phyloP scores from a whole-genome alignment of 1,140 invertebrate genomes.

The Ylistrum balloti region DNA sequence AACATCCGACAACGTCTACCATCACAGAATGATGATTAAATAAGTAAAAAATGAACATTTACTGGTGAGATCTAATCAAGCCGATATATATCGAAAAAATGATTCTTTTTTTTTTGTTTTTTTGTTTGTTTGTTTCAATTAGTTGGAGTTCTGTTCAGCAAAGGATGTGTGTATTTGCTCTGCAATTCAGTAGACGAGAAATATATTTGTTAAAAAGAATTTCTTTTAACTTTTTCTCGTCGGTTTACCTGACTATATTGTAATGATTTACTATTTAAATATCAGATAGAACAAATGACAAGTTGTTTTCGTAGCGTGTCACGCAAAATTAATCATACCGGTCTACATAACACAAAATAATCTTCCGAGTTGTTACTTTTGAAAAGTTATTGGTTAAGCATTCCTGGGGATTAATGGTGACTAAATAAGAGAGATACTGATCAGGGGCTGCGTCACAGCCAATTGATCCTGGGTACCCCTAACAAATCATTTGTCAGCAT shows the following conservation, averaged over 20 bases:
- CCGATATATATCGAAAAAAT: too few relatives aligned
- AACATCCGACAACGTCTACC: too few relatives aligned
- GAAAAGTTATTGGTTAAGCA: background rate
- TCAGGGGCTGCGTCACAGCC: background rate
- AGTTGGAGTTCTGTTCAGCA: too few relatives aligned
- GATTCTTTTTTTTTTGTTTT: too few relatives aligned
- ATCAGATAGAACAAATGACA: background rate
- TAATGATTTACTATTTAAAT: background rate
- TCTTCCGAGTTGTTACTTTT: conserved; percentile 21
- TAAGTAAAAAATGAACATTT: too few relatives aligned
- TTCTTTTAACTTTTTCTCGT: too few relatives aligned
- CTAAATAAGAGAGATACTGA: background rate
- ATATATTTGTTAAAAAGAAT: too few relatives aligned
- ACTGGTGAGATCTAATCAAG: too few relatives aligned
- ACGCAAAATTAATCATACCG: conserved; percentile 2
- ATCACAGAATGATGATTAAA: too few relatives aligned
- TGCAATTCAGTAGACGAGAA: too few relatives aligned
- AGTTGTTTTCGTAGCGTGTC: conserved; percentile 26
- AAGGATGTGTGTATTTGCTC: too few relatives aligned
- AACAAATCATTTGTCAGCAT: background rate
- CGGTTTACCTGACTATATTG: background rate
- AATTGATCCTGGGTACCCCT: background rate
- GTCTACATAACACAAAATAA: conserved; percentile 29
- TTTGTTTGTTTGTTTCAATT: too few relatives aligned
- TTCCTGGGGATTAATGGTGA: background rate